Conservation (phyloP, 2,888 invertebrate genomes). For the Ceraclea dissimilis region DNA sequence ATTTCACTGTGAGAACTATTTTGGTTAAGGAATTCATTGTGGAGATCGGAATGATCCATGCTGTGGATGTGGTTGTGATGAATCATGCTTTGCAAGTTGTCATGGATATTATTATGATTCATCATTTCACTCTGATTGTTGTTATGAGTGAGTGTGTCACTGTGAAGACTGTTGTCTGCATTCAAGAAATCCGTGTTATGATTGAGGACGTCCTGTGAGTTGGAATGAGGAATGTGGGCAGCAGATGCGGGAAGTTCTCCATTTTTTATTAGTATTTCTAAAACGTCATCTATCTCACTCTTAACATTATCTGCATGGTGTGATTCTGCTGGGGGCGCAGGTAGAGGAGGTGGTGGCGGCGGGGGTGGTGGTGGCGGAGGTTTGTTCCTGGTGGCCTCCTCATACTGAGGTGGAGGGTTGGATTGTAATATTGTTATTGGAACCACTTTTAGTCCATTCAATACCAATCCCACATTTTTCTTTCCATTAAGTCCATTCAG, state of each 20-base stretch:
- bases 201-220: conserved; percentile 30
- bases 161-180: conserved; percentile 27
- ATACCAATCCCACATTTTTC: conserved; percentile 51
- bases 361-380: conserved; percentile 32
- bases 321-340: conserved; percentile 36
- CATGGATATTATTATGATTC: conserved; percentile 38
- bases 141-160: conserved; percentile 40
- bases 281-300: conserved; percentile 84
- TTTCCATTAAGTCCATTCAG: conserved; percentile 23
- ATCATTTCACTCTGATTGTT: conserved; percentile 43
- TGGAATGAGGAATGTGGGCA: conserved; percentile 58
- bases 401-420: conserved; percentile 60
- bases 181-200: conserved; percentile 25
- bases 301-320: conserved; percentile 44
- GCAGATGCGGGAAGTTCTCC: conserved; percentile 88
- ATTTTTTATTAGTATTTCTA: conserved; percentile 89
- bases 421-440: conserved; percentile 45
- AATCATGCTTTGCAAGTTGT: conserved; percentile 27
- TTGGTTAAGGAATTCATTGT: conserved; percentile 26
- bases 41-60: conserved; percentile 36
- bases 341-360: conserved; percentile 30
- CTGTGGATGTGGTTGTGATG: conserved; percentile 27
- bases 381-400: conserved; percentile 52
- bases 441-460: conserved; percentile 54
- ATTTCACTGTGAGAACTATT: conserved; percentile 20